phyloP scores from a whole-genome alignment of 2,797 vertebrate genomes.

The Nannoperca australis region DNA sequence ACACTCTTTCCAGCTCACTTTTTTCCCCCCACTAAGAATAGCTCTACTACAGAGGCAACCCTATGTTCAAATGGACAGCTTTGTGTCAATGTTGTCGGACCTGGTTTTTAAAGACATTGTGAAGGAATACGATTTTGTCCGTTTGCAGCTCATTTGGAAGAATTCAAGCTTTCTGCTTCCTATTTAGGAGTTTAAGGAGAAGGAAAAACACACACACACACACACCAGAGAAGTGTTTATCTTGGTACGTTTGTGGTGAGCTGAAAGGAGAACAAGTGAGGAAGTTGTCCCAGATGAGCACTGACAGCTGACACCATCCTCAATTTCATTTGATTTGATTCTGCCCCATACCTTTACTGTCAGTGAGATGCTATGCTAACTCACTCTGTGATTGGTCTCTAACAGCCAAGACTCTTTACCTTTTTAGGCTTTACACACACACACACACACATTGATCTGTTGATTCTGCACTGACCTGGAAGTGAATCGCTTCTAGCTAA shows the following conservation, averaged over 20 bases:
- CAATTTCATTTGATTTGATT: constrained; percentile 59
- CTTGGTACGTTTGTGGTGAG: constrained; percentile 52
- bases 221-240: constrained; percentile 38
- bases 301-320: constrained; percentile 70
- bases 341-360: constrained; percentile 36
- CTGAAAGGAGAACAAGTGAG: constrained; percentile 54
- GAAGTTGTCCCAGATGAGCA: constrained; percentile 60
- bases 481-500: constrained; percentile 8
- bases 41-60: constrained; percentile 45
- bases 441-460: constrained; percentile 19
- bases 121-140: constrained; percentile 50
- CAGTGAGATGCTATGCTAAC: constrained; percentile 46
- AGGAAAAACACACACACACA: background rate
- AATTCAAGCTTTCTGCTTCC: constrained; percentile 54
- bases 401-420: constrained; percentile 62
- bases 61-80: constrained; percentile 37
- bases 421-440: constrained; percentile 66
- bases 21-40: constrained; percentile 50
- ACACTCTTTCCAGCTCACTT: constrained; percentile 65
- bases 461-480: constrained; percentile 51
- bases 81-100: constrained; percentile 34
- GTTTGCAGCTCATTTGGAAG: constrained; percentile 51
- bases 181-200: constrained; percentile 61
- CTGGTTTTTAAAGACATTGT: constrained; percentile 42
- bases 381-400: constrained; percentile 47